Evolutionary conservation across 2,888 invertebrate genomes (phyloP).

Genomic region (Drosophila recens): DNA sequence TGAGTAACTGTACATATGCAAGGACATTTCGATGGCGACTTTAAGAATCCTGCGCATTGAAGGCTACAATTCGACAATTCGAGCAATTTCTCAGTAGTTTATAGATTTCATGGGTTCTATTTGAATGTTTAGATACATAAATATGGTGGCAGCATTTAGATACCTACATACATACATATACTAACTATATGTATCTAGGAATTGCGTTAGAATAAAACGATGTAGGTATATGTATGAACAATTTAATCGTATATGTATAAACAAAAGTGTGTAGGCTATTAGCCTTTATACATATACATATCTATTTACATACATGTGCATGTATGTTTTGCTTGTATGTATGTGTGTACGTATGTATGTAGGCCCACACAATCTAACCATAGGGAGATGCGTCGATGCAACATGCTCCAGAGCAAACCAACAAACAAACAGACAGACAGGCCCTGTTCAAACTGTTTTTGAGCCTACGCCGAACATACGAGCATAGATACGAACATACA

Average conservation of each 20-base stretch:
- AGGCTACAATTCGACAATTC: conserved; percentile 9
- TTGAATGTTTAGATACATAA: conserved; percentile 1
- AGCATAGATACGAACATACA: neutral
- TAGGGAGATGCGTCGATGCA: conserved; percentile 16
- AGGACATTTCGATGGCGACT: neutral
- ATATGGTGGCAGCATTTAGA: neutral
- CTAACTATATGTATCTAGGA: neutral
- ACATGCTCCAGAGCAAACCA: neutral
- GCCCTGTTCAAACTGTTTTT: conserved; percentile 10
- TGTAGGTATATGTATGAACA: conserved; percentile 3
- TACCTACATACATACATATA: neutral
- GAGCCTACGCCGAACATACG: conserved; percentile 7
- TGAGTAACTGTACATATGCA: neutral
- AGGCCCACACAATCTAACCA: conserved; percentile 5
- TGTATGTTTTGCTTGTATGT: neutral
- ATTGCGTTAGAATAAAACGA: conserved; percentile 8
- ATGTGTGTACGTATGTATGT: conserved; percentile 1
- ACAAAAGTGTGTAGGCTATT: neutral
- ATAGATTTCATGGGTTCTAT: neutral
- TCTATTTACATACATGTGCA: neutral
- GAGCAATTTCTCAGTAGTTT: conserved; percentile 1
- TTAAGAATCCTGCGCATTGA: conserved; percentile 16
- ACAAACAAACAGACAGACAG: neutral
- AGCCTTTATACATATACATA: neutral
- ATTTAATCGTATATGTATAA: neutral